A percentile compares a stretch with the other conserved stretches of the same genome.
These are phyloP conservation scores for Nothobranchius furzeri DNA, from an alignment of 2,113 vertebrate genomes.

Conservation along the genomic window DNA sequence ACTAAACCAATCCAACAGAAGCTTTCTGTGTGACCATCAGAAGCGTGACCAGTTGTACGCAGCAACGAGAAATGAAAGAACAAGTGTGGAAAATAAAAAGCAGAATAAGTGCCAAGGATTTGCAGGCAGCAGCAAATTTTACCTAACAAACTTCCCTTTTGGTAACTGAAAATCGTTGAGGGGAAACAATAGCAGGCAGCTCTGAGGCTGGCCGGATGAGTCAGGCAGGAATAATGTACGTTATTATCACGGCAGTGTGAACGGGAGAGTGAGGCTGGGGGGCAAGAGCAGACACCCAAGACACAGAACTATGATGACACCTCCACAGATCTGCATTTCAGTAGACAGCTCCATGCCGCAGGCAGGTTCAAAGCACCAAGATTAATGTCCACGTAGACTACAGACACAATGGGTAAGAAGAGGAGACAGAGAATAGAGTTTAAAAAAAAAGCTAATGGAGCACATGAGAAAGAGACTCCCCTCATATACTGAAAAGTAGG, in stretches of 20 bases:
- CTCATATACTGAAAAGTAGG: slow-evolving; percentile 14
- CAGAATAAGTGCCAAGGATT: slow-evolving; percentile 16
- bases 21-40: slow-evolving; percentile 47
- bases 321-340: slow-evolving; percentile 71
- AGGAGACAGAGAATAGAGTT: slow-evolving; percentile 28
- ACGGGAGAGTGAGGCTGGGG: slow-evolving; percentile 63
- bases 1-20: slow-evolving; percentile 28
- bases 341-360: slow-evolving; percentile 60
- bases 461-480: slow-evolving; percentile 1
- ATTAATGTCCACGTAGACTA: slow-evolving; percentile 64
- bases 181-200: slow-evolving; percentile 42
- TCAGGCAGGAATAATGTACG: slow-evolving; percentile 70
- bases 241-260: slow-evolving; percentile 61
- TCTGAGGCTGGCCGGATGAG: slow-evolving; percentile 58
- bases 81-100: slow-evolving; percentile 5
- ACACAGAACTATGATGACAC: slow-evolving; percentile 71
- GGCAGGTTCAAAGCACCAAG: slow-evolving; percentile 53
- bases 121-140: slow-evolving; percentile 52
- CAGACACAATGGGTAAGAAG: slow-evolving; percentile 26
- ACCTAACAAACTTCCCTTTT: slow-evolving; percentile 25
- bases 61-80: neutral
- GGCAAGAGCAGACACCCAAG: slow-evolving; percentile 64
- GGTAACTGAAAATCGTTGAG: slow-evolving; percentile 13
- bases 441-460: slow-evolving; percentile 25
- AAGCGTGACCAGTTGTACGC: slow-evolving; percentile 24